Conservation (phyloP, 2,888 invertebrate species). For the Saturnia pavonia region DNA sequence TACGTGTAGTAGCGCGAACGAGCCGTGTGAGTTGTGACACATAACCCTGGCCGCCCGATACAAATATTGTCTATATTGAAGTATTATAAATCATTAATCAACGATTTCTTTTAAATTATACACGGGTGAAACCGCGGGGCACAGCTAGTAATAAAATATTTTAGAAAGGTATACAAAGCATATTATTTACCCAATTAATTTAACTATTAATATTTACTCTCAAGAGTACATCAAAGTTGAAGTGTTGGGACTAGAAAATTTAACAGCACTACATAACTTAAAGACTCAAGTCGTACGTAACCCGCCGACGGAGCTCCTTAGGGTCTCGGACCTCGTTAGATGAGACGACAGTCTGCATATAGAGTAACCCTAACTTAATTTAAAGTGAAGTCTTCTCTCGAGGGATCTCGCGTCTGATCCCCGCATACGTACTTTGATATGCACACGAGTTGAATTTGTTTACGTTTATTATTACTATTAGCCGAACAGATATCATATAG, state of each 20-base stretch:
- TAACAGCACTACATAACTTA: constrained; percentile 46
- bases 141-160: no score
- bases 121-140: no score
- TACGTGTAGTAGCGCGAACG: no score
- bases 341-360: constrained; percentile 72
- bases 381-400: constrained; percentile 61
- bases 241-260: constrained; percentile 43
- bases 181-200: not conserved
- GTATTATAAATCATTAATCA: no score
- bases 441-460: constrained; percentile 40
- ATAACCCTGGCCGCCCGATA: no score
- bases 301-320: constrained; percentile 40
- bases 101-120: no score
- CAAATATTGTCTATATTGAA: no score
- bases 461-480: constrained; percentile 18
- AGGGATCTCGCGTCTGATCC: constrained; percentile 56
- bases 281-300: constrained; percentile 50
- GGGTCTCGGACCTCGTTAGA: constrained; percentile 72
- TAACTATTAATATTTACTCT: constrained; percentile 6
- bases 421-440: constrained; percentile 62
- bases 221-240: constrained; percentile 18
- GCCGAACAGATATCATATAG: constrained; percentile 37
- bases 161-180: no score
- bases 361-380: constrained; percentile 76
- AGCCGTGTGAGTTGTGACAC: no score